Evolutionary conservation across 2,797 vertebrate species (phyloP).

Genomic region (Micrastur ruficollis): DNA sequence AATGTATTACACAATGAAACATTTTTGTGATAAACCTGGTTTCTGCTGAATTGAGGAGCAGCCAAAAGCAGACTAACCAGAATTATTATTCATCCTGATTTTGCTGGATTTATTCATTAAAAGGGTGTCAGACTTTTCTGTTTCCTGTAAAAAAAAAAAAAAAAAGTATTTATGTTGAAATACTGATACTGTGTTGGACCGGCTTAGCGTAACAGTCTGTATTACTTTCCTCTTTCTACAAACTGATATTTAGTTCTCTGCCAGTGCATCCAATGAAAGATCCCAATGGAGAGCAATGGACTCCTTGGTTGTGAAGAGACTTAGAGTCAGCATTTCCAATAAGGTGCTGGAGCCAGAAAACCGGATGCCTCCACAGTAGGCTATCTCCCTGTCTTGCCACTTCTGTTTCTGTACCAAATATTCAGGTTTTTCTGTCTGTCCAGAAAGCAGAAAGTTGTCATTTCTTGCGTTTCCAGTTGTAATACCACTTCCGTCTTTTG

Average conservation of each 20-base stretch:
- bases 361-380: neutral
- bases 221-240: neutral
- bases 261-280: neutral
- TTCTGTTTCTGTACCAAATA: neutral
- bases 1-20: constrained; percentile 14
- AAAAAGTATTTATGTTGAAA: neutral
- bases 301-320: neutral
- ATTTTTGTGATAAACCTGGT: constrained; percentile 31
- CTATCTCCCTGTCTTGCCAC: neutral
- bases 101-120: neutral
- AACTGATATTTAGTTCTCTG: neutral
- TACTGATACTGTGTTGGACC: neutral
- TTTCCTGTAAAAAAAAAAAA: neutral
- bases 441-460: neutral
- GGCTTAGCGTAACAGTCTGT: neutral
- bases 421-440: neutral
- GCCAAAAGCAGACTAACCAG: constrained; percentile 41
- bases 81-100: neutral
- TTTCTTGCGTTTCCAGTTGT: neutral
- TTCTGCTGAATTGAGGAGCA: constrained; percentile 23
- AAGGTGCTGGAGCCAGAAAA: neutral
- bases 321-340: neutral
- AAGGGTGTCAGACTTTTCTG: neutral
- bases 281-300: neutral
- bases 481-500: neutral